Evolutionary conservation across 2,797 vertebrate genomes (phyloP).

Genomic region (Buphagus erythrorhynchus): DNA sequence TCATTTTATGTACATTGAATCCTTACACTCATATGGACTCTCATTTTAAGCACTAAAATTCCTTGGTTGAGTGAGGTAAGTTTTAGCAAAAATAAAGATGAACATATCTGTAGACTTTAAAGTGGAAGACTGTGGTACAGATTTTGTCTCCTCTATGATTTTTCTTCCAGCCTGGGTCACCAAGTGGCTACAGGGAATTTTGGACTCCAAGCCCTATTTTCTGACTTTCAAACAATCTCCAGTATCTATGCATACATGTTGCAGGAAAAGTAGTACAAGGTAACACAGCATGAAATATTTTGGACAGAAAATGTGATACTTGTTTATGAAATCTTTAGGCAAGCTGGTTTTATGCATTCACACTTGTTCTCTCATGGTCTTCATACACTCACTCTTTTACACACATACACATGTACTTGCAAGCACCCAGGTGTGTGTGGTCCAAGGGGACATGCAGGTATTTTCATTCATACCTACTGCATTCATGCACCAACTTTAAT

Average conservation of each 20-base stretch:
- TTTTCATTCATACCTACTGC: background rate
- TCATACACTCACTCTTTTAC: background rate
- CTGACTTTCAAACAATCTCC: background rate
- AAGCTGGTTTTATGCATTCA: background rate
- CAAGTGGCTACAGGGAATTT: background rate
- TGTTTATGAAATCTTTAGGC: background rate
- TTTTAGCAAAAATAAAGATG: background rate
- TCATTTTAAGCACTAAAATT: background rate
- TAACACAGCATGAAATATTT: background rate
- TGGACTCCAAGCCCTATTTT: background rate
- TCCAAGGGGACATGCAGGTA: background rate
- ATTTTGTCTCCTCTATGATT: background rate
- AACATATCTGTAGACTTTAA: background rate
- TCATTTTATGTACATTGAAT: background rate
- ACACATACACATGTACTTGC: rapidly evolving
- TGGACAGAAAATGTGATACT: background rate
- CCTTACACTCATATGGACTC: background rate
- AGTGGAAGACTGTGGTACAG: background rate
- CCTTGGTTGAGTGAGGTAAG: background rate
- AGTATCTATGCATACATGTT: background rate
- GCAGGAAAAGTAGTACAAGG: background rate
- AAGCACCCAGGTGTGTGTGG: background rate
- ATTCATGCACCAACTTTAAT: background rate
- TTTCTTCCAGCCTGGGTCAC: background rate
- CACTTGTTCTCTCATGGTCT: background rate